Evolutionary conservation across 2,888 invertebrate genomes (phyloP).

Genomic region (Epirrita christyi): DNA sequence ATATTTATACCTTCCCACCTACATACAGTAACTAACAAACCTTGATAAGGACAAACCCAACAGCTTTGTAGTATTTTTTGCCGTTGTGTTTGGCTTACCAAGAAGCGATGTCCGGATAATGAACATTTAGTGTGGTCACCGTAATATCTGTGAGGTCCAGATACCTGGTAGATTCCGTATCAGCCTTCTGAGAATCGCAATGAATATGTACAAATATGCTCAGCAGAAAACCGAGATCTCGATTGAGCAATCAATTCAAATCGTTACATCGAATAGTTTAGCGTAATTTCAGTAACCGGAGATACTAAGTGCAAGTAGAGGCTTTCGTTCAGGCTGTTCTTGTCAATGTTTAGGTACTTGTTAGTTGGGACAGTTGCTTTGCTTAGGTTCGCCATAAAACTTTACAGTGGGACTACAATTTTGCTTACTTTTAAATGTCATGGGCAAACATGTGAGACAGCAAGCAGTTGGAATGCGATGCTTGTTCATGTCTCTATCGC

Average conservation of each 20-base stretch:
- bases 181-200: conserved; percentile 41
- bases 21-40: too few species aligned
- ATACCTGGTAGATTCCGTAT: conserved; percentile 36
- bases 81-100: background rate
- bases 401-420: background rate
- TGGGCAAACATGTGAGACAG: conserved; percentile 2
- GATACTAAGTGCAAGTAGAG: background rate
- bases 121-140: conserved; percentile 11
- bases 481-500: too few species aligned
- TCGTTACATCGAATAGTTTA: conserved; percentile 3
- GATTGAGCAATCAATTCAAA: conserved; percentile 16
- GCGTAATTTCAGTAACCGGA: background rate
- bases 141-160: conserved; percentile 41
- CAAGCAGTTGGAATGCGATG: background rate
- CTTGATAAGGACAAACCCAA: background rate
- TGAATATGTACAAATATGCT: conserved; percentile 27
- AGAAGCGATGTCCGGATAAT: conserved; percentile 11
- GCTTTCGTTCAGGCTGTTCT: background rate
- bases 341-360: too few species aligned
- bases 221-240: conserved; percentile 15
- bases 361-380: background rate
- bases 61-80: background rate
- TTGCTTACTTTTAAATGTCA: conserved; percentile 21
- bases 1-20: too few species aligned
- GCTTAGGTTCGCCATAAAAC: background rate